phyloP scores from a whole-genome alignment of 2,113 vertebrate genomes.

The Halichoeres trimaculatus region DNA sequence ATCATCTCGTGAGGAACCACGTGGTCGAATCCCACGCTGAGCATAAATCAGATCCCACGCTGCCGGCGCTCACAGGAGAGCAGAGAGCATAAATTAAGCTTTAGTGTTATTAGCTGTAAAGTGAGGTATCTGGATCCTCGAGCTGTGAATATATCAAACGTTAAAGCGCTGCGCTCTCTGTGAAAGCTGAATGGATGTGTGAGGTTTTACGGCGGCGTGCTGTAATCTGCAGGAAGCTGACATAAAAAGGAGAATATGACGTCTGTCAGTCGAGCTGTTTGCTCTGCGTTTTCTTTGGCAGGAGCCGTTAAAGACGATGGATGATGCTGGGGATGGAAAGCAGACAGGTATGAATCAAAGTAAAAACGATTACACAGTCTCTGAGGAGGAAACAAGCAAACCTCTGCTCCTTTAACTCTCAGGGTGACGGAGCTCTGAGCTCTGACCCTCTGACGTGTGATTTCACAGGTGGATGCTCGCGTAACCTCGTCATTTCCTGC shows the following conservation, averaged over 20 bases:
- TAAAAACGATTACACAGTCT: slow-evolving; percentile 10
- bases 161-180: neutral
- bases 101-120: slow-evolving; percentile 53
- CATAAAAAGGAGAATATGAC: slow-evolving; percentile 10
- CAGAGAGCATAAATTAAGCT: slow-evolving; percentile 55
- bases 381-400: slow-evolving; percentile 17
- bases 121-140: slow-evolving; percentile 47
- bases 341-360: slow-evolving; percentile 8
- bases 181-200: neutral
- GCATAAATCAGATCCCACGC: slow-evolving; percentile 57
- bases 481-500: slow-evolving; percentile 14
- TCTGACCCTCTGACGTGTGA: slow-evolving; percentile 9
- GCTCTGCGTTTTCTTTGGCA: slow-evolving; percentile 57
- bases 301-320: slow-evolving; percentile 30
- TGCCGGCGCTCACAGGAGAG: slow-evolving; percentile 22
- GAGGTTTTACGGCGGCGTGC: neutral
- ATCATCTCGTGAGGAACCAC: slow-evolving; percentile 31
- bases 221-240: slow-evolving; percentile 11
- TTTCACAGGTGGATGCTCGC: slow-evolving; percentile 13
- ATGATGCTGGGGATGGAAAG: slow-evolving; percentile 14
- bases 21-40: slow-evolving; percentile 41
- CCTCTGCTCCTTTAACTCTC: slow-evolving; percentile 23
- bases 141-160: slow-evolving; percentile 51
- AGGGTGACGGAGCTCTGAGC: slow-evolving; percentile 8
- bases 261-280: slow-evolving; percentile 28